Evolutionary conservation across 2,888 invertebrate genomes (phyloP), one percentile per base, ranked within the genome.

Genomic region (Mimumesa dahlbomi): DNA sequence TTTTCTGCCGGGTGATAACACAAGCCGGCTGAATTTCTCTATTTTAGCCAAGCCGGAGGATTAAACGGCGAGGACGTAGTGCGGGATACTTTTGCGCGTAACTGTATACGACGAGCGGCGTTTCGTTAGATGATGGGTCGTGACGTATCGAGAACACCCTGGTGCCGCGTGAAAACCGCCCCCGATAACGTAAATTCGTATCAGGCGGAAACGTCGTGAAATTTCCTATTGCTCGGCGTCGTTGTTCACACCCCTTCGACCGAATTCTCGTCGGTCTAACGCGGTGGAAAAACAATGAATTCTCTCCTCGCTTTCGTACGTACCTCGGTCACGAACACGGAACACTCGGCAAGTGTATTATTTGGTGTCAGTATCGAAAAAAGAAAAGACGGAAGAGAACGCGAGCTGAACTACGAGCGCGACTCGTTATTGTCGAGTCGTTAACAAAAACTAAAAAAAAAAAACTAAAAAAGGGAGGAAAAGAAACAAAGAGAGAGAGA

Each of bases 311-410:
- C n/a, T 42, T 36, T 36, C 40, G 48, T 25, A 31, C 31, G 21
- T 18, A 21, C 18, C 18, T 34, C 25, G 9, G 34, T 40, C 16
- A 56, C 34, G 34, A 48, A 38, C 29, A 21, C 49, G 70, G 43
- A 65, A 75, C 71, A 66, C 71, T 75, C 62, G 52, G 38, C 54
- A 50, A 38, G 18, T 25, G 45, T 57, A 48, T 36, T 54, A 70
- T 61, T 61, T 67, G 56, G 70, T 62, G 66, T 53, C 22, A 56
- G 13, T n/a, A n/a, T n/a, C n/a, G 13, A 42, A 36, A 36, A 38
- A 31, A 7, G 5, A 19, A 13, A 14, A 13, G 31, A 6, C n/a
- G 14, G 29, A 14, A 31, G 13, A 9, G 6, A 25, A 9, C 7
- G 42, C 42, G 6, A 16, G 2, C 42, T 18, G 29, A 6, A 2